These are phyloP conservation scores for Calliphora vomitoria DNA, from an alignment of 2,888 invertebrate genomes.

Conservation along the genomic window DNA sequence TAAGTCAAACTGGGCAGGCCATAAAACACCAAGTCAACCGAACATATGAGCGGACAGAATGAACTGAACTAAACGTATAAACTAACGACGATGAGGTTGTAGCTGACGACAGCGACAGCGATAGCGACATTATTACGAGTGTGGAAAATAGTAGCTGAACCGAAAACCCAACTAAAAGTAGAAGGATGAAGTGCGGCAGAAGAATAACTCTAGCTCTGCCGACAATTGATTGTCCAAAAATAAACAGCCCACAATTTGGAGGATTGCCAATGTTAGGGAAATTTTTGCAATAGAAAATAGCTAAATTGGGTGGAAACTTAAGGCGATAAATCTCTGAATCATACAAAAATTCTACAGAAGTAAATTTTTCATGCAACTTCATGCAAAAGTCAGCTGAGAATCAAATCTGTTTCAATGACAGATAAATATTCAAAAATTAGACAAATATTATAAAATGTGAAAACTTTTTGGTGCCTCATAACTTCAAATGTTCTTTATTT, in stretches of 20 bases:
- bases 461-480: too few species aligned
- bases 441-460: too few species aligned
- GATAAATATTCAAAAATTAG: too few species aligned
- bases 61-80: constrained; percentile 59
- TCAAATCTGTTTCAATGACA: too few species aligned
- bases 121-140: constrained; percentile 71
- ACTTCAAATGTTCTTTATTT: too few species aligned
- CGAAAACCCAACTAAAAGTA: constrained; percentile 12
- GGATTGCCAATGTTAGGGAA: constrained; percentile 56
- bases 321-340: too few species aligned
- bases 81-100: constrained; percentile 59
- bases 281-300: background rate
- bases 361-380: too few species aligned
- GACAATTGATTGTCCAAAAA: constrained; percentile 61
- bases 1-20: constrained; percentile 74
- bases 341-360: too few species aligned
- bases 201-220: constrained; percentile 53
- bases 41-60: constrained; percentile 48
- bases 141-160: constrained; percentile 53
- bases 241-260: constrained; percentile 53
- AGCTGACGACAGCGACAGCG: constrained; percentile 56
- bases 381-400: too few species aligned
- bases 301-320: too few species aligned
- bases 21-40: constrained; percentile 67
- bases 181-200: constrained; percentile 5